A percentile compares a stretch with the other conserved stretches of the same genome.
Conservation (phyloP, 2,113 vertebrate genomes). For the Ovibos moschatus region DNA sequence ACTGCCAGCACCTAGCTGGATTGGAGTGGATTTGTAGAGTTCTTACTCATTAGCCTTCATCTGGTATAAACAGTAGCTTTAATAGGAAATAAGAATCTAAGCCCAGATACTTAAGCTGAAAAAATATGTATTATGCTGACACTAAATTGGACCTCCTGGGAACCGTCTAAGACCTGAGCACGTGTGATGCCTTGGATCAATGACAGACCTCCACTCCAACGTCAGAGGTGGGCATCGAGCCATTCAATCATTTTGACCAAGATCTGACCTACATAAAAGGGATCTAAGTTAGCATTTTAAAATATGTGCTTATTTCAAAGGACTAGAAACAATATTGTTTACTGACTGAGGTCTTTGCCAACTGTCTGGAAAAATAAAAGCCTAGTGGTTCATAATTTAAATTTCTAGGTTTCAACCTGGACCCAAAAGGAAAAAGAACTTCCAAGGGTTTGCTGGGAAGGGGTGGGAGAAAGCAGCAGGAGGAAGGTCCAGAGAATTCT, state of each 20-base stretch:
- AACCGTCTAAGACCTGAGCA: background rate
- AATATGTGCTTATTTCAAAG: conserved; percentile 20
- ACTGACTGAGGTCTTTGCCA: conserved; percentile 20
- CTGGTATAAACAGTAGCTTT: background rate
- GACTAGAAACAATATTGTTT: conserved; percentile 48
- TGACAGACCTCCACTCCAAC: background rate
- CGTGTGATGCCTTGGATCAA: background rate
- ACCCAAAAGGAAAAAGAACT: background rate
- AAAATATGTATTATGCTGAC: background rate
- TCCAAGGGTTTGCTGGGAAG: background rate
- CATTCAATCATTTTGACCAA: conserved; percentile 25
- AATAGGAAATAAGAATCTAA: conserved; percentile 36
- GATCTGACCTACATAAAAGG: conserved; percentile 8
- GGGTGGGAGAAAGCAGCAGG: background rate
- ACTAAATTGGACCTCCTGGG: background rate
- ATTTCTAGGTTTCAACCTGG: background rate
- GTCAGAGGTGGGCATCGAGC: background rate
- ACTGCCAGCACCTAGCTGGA: background rate
- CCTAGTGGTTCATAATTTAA: background rate
- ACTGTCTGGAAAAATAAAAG: conserved; percentile 45
- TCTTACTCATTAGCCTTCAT: background rate
- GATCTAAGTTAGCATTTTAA: conserved; percentile 1
- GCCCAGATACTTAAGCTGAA: conserved; percentile 28
- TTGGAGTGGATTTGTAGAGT: background rate
- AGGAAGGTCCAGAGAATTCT: background rate